phyloP scores from a whole-genome alignment of 37 sponge, comb jelly and placozoan species.

The Axinella damicornis region DNA sequence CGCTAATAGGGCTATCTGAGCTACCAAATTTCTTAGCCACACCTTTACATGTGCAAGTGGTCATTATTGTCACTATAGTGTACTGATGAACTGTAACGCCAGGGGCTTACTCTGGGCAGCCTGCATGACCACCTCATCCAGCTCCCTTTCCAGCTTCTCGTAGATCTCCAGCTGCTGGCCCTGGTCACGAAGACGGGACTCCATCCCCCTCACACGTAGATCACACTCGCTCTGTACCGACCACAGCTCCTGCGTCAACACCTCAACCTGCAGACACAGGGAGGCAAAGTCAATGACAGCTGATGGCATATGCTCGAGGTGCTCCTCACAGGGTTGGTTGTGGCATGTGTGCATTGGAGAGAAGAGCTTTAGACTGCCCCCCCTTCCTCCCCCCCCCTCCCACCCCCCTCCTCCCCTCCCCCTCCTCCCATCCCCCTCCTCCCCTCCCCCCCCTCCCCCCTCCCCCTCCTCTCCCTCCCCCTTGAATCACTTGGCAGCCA shows the following conservation, averaged over 20 bases:
- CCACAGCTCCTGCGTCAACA: constrained; percentile 65
- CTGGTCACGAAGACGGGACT: constrained; percentile 48
- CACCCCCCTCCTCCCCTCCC: too few species aligned
- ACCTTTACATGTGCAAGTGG: background rate
- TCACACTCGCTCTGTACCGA: constrained; percentile 6
- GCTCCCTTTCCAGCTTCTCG: constrained; percentile 85
- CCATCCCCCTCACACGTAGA: constrained; percentile 43
- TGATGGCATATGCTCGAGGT: too few species aligned
- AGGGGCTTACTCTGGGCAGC: constrained; percentile 83
- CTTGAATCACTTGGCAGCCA: too few species aligned
- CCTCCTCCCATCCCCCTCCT: too few species aligned
- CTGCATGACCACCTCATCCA: constrained; percentile 89
- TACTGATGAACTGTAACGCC: background rate
- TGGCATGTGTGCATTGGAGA: too few species aligned
- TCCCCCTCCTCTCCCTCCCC: too few species aligned
- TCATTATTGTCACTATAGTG: background rate
- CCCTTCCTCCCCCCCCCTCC: too few species aligned
- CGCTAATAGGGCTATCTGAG: background rate
- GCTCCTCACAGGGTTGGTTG: too few species aligned
- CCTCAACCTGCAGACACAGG: constrained; percentile 55
- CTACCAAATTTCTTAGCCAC: background rate
- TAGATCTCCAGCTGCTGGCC: constrained; percentile 53
- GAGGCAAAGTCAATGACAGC: too few species aligned
- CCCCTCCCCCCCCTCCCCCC: too few species aligned
- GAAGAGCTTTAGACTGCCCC: too few species aligned